phyloP scores from a whole-genome alignment of 1,140 invertebrate species.

The Forficula auricularia region DNA sequence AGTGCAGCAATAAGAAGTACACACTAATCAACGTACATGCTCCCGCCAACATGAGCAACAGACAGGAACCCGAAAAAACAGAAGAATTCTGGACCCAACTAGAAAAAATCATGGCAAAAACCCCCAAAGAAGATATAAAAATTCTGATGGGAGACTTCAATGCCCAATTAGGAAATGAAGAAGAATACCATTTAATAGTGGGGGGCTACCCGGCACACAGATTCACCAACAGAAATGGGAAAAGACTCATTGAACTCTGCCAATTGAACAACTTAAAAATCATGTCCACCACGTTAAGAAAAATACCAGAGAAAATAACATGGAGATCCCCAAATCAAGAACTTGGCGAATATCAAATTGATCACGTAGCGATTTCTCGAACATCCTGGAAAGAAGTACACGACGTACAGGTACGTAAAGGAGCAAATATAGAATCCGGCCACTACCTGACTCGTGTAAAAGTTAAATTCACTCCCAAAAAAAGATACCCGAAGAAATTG shows the following conservation, averaged over 20 bases:
- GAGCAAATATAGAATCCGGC: not conserved
- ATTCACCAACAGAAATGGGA: constrained; percentile 1
- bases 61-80: too few relatives aligned
- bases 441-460: constrained; percentile 2
- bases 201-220: not conserved
- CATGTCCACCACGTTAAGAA: not conserved
- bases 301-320: not conserved
- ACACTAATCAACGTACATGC: too few relatives aligned
- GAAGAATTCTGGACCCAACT: too few relatives aligned
- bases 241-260: not conserved
- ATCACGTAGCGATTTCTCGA: not conserved
- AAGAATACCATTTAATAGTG: too few relatives aligned
- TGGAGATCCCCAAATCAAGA: not conserved
- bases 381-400: not conserved
- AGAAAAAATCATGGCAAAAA: too few relatives aligned
- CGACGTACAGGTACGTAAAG: not conserved
- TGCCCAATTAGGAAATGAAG: too few relatives aligned
- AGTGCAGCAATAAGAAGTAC: too few relatives aligned
- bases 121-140: too few relatives aligned
- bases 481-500: not conserved
- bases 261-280: not conserved
- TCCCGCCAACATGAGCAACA: too few relatives aligned
- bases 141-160: too few relatives aligned
- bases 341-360: not conserved
- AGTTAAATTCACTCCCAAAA: constrained; percentile 3